These are phyloP conservation scores for Erinaceus europaeus DNA, from an alignment of 2,113 vertebrate species.

Conservation along the genomic window DNA sequence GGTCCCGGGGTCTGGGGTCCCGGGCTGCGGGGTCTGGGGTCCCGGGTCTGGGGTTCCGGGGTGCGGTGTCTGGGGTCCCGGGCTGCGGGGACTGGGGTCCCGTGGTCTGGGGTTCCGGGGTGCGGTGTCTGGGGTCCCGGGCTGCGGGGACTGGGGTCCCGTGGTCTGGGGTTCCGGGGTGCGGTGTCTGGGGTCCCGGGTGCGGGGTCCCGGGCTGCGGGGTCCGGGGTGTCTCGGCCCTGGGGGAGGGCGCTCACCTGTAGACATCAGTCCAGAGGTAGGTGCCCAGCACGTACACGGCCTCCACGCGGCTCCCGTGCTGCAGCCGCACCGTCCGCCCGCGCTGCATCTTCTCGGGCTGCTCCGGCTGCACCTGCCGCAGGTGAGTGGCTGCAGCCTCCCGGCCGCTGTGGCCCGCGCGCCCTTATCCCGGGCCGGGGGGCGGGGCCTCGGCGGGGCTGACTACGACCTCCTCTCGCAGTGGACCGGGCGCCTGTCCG, in stretches of 20 bases:
- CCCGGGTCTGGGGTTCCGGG: neutral
- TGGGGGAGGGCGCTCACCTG: constrained; percentile 67
- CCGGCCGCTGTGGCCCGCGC: accelerated
- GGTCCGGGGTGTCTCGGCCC: no score
- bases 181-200: no score
- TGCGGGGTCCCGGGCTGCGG: neutral
- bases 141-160: neutral
- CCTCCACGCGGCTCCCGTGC: constrained; percentile 81
- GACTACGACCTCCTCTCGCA: neutral
- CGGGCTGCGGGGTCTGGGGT: neutral
- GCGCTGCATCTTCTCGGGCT: constrained; percentile 56
- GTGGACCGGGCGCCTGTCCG: accelerated
- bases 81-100: no score
- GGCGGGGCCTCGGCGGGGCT: neutral
- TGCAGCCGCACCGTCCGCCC: constrained; percentile 81
- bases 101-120: no score
- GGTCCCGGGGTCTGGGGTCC: neutral
- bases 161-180: no score
- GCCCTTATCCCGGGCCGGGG: constrained; percentile 10
- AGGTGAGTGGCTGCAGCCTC: neutral
- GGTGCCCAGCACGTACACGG: constrained; percentile 80
- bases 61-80: no score
- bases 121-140: neutral
- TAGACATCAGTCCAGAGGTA: constrained; percentile 68
- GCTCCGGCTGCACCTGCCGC: neutral